Conservation (phyloP, 2,888 invertebrate species). For the Tipula lateralis region DNA sequence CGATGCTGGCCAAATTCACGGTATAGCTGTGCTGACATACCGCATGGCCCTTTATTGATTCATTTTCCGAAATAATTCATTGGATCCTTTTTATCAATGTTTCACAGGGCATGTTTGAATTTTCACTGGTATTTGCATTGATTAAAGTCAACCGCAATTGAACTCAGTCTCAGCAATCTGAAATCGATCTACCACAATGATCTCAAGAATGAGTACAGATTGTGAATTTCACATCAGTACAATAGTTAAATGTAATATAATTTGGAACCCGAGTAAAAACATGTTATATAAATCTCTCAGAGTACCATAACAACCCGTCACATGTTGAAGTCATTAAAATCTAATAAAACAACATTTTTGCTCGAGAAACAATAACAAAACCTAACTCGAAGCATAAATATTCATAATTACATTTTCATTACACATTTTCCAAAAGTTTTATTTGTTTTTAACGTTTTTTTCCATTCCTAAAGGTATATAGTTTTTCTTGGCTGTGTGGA, state of each 20-base stretch:
- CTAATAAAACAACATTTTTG: not conserved
- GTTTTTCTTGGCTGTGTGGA: not conserved
- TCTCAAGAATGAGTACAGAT: too few relatives aligned
- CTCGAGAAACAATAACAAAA: not conserved
- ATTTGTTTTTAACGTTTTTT: not conserved
- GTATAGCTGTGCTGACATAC: too few relatives aligned
- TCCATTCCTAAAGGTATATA: not conserved
- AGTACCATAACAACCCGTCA: not conserved
- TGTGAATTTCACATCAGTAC: not conserved
- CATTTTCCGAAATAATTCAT: too few relatives aligned
- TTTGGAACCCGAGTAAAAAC: not conserved
- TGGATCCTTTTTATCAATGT: too few relatives aligned
- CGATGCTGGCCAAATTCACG: too few relatives aligned
- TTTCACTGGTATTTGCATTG: too few relatives aligned
- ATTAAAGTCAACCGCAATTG: too few relatives aligned
- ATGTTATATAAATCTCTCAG: not conserved
- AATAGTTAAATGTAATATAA: not conserved
- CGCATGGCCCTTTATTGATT: too few relatives aligned
- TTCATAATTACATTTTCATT: conserved; percentile 19
- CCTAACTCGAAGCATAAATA: not conserved
- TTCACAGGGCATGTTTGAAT: too few relatives aligned
- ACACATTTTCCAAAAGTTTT: not conserved
- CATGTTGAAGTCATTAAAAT: not conserved
- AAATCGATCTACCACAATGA: too few relatives aligned
- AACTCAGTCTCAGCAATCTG: too few relatives aligned